Percentiles rank a stretch among this genome's conserved stretches.
These are phyloP conservation scores for Drosophila melanosoma DNA, from an alignment of 2,888 invertebrate genomes.

Conservation along the genomic window DNA sequence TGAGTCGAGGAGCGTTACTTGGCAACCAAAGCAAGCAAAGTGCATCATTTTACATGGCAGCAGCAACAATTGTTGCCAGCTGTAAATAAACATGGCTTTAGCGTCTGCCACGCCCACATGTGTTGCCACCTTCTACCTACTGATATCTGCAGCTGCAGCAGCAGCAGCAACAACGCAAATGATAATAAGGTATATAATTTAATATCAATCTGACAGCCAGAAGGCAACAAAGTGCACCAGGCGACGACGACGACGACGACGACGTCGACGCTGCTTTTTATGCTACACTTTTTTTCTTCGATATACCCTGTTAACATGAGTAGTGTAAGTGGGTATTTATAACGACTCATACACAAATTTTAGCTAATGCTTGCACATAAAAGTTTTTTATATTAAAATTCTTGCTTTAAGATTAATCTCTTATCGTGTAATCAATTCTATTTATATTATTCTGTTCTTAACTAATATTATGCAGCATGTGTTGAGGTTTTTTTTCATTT, in stretches of 20 bases:
- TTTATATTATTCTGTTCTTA: background rate
- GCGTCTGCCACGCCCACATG: constrained; percentile 56
- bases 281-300: constrained; percentile 60
- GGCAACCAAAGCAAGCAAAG: constrained; percentile 61
- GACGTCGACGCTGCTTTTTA: constrained; percentile 52
- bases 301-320: constrained; percentile 33
- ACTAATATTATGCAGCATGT: background rate
- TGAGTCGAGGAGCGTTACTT: constrained; percentile 27
- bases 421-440: background rate
- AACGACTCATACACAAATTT: background rate
- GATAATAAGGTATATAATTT: constrained; percentile 85
- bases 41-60: constrained; percentile 66
- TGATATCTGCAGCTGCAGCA: constrained; percentile 33
- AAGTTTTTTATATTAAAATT: too few species aligned
- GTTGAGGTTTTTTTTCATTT: background rate
- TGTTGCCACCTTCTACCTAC: constrained; percentile 29
- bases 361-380: too few species aligned
- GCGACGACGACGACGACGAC: constrained; percentile 48
- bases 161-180: constrained; percentile 53
- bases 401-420: background rate
- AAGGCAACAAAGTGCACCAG: constrained; percentile 72
- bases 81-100: constrained; percentile 81
- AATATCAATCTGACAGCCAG: constrained; percentile 82
- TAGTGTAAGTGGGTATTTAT: background rate
- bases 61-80: constrained; percentile 82